Conservation (phyloP, 2,797 vertebrate genomes). For the Melanotaenia nigrans region DNA sequence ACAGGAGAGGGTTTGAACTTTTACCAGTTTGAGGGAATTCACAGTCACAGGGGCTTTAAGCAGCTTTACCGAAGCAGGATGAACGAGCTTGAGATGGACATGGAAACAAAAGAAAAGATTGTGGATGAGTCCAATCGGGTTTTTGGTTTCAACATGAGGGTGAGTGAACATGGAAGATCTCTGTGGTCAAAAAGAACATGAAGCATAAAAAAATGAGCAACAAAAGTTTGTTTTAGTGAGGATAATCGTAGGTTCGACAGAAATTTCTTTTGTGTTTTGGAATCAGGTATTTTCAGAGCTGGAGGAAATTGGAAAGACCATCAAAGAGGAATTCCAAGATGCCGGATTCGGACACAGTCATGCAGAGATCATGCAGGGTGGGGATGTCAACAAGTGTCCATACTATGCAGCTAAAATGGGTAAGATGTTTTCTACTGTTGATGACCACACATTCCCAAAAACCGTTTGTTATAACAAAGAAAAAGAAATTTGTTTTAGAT, state of each 20-base stretch:
- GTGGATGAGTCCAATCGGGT: constrained; percentile 89
- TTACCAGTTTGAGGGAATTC: constrained; percentile 87
- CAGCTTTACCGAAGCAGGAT: constrained; percentile 91
- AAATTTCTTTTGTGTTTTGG: constrained; percentile 5
- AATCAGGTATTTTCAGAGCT: constrained; percentile 89
- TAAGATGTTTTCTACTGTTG: constrained; percentile 49
- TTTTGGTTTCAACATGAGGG: constrained; percentile 91
- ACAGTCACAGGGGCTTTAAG: constrained; percentile 89
- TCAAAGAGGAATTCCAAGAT: constrained; percentile 80
- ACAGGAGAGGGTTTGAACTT: constrained; percentile 89
- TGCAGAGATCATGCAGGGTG: constrained; percentile 77
- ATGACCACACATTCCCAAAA: background rate
- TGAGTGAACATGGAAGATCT: constrained; percentile 48
- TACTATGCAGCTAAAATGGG: constrained; percentile 86
- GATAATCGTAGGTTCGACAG: background rate
- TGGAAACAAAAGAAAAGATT: constrained; percentile 81
- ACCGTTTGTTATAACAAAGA: too few species aligned
- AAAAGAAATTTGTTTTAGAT: background rate
- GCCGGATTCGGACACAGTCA: constrained; percentile 79
- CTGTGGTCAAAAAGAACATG: background rate
- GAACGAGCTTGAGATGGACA: constrained; percentile 88
- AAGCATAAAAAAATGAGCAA: accelerated
- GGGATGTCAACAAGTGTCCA: constrained; percentile 88
- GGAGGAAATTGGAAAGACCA: constrained; percentile 80
- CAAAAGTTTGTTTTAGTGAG: background rate